A percentile compares a stretch with the other conserved stretches of the same genome.
phyloP scores from a whole-genome alignment of 2,797 vertebrate species.

The Cyprinella venusta region DNA sequence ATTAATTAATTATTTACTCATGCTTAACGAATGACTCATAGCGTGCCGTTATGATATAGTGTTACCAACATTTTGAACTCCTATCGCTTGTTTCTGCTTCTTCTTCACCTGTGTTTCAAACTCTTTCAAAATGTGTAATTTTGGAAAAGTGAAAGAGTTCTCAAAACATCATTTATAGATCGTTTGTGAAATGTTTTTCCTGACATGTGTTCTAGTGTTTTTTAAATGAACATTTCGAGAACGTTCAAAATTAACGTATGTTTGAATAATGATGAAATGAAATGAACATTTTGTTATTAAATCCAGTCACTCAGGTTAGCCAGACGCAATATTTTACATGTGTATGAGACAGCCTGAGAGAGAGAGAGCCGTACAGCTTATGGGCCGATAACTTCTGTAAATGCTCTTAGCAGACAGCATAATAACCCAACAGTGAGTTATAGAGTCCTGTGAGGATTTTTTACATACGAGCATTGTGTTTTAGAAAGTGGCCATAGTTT shows the following conservation, averaged over 20 bases:
- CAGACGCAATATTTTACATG: constrained; percentile 5
- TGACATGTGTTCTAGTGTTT: too few relatives aligned
- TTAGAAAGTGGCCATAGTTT: constrained; percentile 34
- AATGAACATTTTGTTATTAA: background rate
- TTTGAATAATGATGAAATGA: background rate
- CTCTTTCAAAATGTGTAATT: too few relatives aligned
- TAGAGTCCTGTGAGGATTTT: constrained; percentile 37
- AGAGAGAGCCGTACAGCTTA: background rate
- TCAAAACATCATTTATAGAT: too few relatives aligned
- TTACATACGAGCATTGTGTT: constrained; percentile 36
- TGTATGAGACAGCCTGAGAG: background rate
- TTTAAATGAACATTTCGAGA: background rate
- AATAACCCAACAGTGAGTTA: constrained; percentile 37
- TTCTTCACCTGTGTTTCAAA: too few relatives aligned
- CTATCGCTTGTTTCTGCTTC: too few relatives aligned
- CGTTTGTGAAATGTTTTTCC: background rate
- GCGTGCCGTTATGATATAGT: too few relatives aligned
- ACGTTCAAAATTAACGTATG: background rate
- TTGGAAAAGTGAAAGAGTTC: too few relatives aligned
- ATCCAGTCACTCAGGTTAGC: background rate
- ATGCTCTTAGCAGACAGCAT: constrained; percentile 3
- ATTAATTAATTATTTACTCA: too few relatives aligned
- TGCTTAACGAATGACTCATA: too few relatives aligned
- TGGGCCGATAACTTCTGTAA: background rate
- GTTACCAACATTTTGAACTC: too few relatives aligned